Evolutionary conservation across 37 sponge, comb jelly and placozoan genomes (phyloP), one percentile per base, ranked within the genome.

Genomic region (Ephydatia muelleri): DNA sequence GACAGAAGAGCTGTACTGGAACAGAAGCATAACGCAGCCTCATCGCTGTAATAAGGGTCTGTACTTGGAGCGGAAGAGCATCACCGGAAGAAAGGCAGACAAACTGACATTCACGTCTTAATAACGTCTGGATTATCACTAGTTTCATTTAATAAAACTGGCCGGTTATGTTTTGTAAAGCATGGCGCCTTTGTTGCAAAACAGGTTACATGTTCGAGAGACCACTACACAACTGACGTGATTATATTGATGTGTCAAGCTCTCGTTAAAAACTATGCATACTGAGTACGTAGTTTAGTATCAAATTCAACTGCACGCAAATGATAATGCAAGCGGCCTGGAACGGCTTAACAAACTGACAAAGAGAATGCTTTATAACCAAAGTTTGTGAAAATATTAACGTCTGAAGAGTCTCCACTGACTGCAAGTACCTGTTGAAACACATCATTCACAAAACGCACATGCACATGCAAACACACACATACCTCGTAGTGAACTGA

Each of bases 1-100:
- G 0, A 49, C 92, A 9, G 95, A 98, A 47, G 87, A 74, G 3
- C 99, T 96, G 6, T 77, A 92, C 74, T 98, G 94, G 93, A 95
- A 93, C 72, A 86, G 88, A 29, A 92, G 85, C 82, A 92, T 98
- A 30, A 87, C 95, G 13, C 73, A 88, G 64, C 96, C 92, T 21
- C 93, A 80, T 28, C 80, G 91, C 47, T 88, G 84, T 40, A 80
- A 90, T 11, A 32, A 92, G 22, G 95, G 91, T 3, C 94, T 90
- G 68, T 92, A 86, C 81, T 88, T 98, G 32, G 94, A 95, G 75
- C 38, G 75, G 67, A 92, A 92, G 70, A 96, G 96, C 83, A 49
- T 80, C 33, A 91, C 90, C 23, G 95, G 97, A 33, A 70, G 65
- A 34, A 28, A 68, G 29, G 68, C 86, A 21, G 94, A 88, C 40